Conservation (phyloP, 1,140 invertebrate species). For the Ylistrum balloti region DNA sequence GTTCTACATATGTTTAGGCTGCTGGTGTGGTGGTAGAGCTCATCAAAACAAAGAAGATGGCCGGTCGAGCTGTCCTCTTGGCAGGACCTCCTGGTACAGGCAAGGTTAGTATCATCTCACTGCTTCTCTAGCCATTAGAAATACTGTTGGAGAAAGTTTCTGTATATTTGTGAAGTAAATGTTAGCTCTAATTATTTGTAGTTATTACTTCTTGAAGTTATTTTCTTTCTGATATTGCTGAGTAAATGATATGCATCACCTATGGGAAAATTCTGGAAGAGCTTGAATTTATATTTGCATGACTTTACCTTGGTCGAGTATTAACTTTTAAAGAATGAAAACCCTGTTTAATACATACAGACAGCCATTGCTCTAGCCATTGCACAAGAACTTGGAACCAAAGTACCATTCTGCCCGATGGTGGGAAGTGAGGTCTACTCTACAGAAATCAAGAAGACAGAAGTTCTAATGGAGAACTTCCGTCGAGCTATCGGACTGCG, state of each 20-base stretch:
- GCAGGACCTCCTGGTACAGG: conserved; percentile 99
- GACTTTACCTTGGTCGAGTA: no score
- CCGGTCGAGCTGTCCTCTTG: conserved; percentile 96
- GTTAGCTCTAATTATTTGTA: no score
- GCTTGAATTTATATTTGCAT: no score
- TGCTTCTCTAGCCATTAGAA: no score
- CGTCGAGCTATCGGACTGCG: conserved; percentile 95
- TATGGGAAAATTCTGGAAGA: no score
- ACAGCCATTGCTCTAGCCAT: conserved; percentile 99
- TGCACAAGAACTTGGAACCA: conserved; percentile 98
- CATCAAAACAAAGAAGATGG: conserved; percentile 99
- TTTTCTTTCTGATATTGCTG: no score
- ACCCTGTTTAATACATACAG: conserved; percentile 71
- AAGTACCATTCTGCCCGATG: conserved; percentile 99
- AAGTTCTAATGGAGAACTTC: conserved; percentile 99
- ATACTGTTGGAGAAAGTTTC: no score
- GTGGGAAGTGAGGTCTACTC: conserved; percentile 99
- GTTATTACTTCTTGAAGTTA: no score
- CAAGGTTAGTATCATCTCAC: conserved; percentile 84
- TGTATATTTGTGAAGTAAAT: no score
- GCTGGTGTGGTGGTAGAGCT: conserved; percentile 98
- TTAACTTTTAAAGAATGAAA: no score
- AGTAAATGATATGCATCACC: no score
- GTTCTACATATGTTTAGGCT: conserved; percentile 86
- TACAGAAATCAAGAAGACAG: conserved; percentile 99